Conservation (phyloP, 2,888 invertebrate species). For the Spialia ferax region DNA sequence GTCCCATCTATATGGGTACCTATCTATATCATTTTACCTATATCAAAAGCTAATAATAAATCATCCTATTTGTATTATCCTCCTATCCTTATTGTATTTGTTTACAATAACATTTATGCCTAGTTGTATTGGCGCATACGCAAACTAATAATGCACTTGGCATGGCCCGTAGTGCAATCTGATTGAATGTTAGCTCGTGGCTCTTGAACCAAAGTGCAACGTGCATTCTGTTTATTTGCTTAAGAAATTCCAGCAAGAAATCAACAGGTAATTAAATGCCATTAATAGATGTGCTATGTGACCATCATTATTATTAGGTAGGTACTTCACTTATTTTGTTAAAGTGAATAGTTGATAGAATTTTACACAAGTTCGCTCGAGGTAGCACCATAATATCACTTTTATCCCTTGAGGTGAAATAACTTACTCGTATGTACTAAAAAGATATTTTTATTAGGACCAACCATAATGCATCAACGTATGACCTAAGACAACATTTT, state of each 20-base stretch:
- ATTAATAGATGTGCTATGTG: conserved; percentile 11
- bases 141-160: conserved; percentile 34
- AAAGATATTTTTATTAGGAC: too few relatives aligned
- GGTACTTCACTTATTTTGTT: background rate
- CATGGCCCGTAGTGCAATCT: conserved; percentile 10
- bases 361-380: too few relatives aligned
- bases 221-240: conserved; percentile 16
- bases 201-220: background rate
- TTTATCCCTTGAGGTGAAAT: too few relatives aligned
- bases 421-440: too few relatives aligned
- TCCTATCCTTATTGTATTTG: too few relatives aligned
- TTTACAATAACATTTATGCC: too few relatives aligned
- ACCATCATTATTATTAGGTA: conserved; percentile 3
- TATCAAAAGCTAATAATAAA: background rate
- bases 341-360: too few relatives aligned
- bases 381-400: too few relatives aligned
- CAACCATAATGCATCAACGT: too few relatives aligned
- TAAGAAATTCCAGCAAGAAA: conserved; percentile 14
- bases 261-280: conserved; percentile 8
- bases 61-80: background rate
- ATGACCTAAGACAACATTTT: too few relatives aligned
- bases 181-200: conserved; percentile 16
- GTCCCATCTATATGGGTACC: too few relatives aligned
- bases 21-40: too few relatives aligned
- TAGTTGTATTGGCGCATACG: conserved; percentile 24